These are phyloP conservation scores for Nymphalis c-album DNA, from an alignment of 2,888 invertebrate species.

Conservation along the genomic window DNA sequence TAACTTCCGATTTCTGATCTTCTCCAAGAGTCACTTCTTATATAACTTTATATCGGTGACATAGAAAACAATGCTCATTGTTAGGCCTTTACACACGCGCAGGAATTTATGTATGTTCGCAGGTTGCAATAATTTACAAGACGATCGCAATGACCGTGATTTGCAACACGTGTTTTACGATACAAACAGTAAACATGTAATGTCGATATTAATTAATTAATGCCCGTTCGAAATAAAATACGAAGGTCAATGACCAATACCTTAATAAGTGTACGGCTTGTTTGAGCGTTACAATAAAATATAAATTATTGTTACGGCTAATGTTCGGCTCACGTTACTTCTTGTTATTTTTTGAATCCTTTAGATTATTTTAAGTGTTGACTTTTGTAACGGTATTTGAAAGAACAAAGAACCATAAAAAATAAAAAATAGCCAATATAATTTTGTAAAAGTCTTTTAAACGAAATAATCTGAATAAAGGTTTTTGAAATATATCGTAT, in stretches of 20 bases:
- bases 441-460: too few relatives aligned
- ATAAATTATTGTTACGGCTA: constrained; percentile 30
- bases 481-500: too few relatives aligned
- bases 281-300: constrained; percentile 28
- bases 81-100: constrained; percentile 46
- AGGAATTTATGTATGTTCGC: constrained; percentile 32
- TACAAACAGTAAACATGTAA: constrained; percentile 6
- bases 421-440: too few relatives aligned
- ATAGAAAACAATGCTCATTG: constrained; percentile 55
- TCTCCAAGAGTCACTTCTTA: constrained; percentile 40
- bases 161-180: background rate
- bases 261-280: constrained; percentile 18
- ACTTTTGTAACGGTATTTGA: constrained; percentile 18
- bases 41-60: constrained; percentile 21
- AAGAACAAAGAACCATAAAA: background rate
- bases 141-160: constrained; percentile 25
- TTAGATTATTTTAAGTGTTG: constrained; percentile 17
- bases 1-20: background rate
- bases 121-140: constrained; percentile 32
- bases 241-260: constrained; percentile 20
- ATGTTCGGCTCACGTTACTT: constrained; percentile 19
- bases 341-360: constrained; percentile 16
- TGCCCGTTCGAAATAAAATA: constrained; percentile 4
- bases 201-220: constrained; percentile 12
- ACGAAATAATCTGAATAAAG: too few relatives aligned